Conservation (phyloP, 2,888 invertebrate genomes). For the Capitulum mitella region DNA sequence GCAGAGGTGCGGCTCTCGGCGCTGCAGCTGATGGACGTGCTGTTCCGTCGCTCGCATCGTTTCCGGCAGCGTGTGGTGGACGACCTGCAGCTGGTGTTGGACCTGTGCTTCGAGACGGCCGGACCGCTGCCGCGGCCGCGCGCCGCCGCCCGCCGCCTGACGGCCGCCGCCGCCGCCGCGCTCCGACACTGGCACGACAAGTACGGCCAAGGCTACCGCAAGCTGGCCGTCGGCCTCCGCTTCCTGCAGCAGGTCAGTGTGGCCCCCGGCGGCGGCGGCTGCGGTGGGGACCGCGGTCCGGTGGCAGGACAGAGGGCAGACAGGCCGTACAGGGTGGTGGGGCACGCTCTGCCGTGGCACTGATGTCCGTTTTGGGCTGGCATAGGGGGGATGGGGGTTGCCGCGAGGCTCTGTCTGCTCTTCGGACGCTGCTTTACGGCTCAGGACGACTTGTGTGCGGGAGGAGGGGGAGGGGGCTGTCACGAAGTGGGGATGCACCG, state of each 20-base stretch:
- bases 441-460: too few relatives aligned
- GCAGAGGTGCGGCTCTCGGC: conserved; percentile 50
- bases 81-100: conserved; percentile 36
- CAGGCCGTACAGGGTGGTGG: too few relatives aligned
- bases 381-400: too few relatives aligned
- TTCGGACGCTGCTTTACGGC: too few relatives aligned
- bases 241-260: conserved; percentile 43
- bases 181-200: conserved; percentile 49
- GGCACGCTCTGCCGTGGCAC: too few relatives aligned
- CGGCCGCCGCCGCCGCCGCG: conserved; percentile 44
- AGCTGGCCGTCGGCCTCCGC: conserved; percentile 46
- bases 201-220: conserved; percentile 47
- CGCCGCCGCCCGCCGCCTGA: conserved; percentile 45
- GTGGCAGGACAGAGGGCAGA: too few relatives aligned
- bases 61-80: conserved; percentile 49
- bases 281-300: too few relatives aligned
- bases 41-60: conserved; percentile 49
- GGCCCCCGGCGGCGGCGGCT: too few relatives aligned
- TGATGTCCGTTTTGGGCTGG: too few relatives aligned
- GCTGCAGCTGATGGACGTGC: conserved; percentile 48
- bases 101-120: conserved; percentile 40
- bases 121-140: conserved; percentile 50
- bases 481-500: too few relatives aligned
- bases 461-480: too few relatives aligned
- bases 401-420: too few relatives aligned